phyloP scores from a whole-genome alignment of 2,113 vertebrate genomes.

The Myrmecophaga tridactyla region DNA sequence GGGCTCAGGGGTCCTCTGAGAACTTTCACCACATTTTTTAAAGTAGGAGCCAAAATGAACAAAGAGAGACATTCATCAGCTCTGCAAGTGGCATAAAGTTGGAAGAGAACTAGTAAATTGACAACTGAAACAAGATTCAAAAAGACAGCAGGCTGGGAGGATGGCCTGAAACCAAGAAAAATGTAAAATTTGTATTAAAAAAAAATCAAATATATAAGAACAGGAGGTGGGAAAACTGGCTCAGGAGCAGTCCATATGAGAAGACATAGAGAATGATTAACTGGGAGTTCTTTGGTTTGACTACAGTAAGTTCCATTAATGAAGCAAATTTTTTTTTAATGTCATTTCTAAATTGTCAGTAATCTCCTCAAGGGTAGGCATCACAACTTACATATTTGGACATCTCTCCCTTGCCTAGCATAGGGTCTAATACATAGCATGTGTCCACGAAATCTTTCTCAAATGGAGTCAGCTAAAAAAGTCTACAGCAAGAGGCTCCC shows the following conservation, averaged over 20 bases:
- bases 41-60: background rate
- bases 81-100: background rate
- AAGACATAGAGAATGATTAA: background rate
- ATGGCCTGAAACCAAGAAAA: conserved; percentile 14
- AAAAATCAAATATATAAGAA: background rate
- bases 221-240: background rate
- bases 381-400: background rate
- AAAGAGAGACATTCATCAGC: background rate
- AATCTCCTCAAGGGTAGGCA: background rate
- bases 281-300: background rate
- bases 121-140: background rate
- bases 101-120: background rate
- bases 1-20: background rate
- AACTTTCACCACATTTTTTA: background rate
- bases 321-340: background rate
- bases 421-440: background rate
- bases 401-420: background rate
- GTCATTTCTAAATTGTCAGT: background rate
- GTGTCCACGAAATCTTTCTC: background rate
- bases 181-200: conserved; percentile 13
- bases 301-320: background rate
- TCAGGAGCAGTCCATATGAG: background rate
- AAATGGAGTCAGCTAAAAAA: background rate
- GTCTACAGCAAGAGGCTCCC: background rate
- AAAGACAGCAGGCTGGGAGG: background rate